phyloP scores from a whole-genome alignment of 2,113 vertebrate genomes.

The Neomonachus schauinslandi region DNA sequence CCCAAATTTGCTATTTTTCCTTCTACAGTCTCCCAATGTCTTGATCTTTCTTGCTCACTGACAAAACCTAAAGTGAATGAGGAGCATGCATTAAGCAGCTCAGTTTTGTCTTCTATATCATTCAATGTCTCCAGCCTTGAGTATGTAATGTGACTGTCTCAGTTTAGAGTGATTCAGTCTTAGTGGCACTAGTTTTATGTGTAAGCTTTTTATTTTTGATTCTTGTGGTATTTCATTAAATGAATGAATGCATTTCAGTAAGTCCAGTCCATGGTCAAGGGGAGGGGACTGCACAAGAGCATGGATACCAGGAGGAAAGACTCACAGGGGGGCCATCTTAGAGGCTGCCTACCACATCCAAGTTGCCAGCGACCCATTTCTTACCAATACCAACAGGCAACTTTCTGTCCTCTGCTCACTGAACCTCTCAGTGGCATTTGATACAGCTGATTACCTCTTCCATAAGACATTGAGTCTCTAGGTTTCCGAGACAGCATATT shows the following conservation, averaged over 20 bases:
- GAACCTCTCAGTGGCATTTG: neutral
- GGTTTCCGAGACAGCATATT: neutral
- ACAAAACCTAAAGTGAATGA: neutral
- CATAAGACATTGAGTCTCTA: neutral
- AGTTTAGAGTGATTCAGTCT: neutral
- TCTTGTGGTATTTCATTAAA: neutral
- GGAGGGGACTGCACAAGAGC: neutral
- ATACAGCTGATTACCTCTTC: neutral
- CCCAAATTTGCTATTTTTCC: neutral
- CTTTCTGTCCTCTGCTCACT: neutral
- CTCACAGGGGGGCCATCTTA: neutral
- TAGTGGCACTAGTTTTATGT: neutral
- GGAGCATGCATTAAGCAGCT: neutral
- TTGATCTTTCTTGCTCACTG: neutral
- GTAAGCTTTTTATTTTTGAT: neutral
- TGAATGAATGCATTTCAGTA: neutral
- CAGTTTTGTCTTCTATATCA: neutral
- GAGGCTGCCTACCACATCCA: neutral
- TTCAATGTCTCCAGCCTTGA: neutral
- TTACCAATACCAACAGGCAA: neutral
- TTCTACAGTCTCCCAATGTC: neutral
- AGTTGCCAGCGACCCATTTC: neutral
- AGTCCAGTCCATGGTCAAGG: neutral
- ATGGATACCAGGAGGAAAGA: neutral
- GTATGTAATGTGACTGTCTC: neutral